Percentiles rank a stretch among this genome's conserved stretches.
These are phyloP conservation scores for Taurulus bubalis DNA, from an alignment of 2,113 vertebrate species.

Conservation along the genomic window DNA sequence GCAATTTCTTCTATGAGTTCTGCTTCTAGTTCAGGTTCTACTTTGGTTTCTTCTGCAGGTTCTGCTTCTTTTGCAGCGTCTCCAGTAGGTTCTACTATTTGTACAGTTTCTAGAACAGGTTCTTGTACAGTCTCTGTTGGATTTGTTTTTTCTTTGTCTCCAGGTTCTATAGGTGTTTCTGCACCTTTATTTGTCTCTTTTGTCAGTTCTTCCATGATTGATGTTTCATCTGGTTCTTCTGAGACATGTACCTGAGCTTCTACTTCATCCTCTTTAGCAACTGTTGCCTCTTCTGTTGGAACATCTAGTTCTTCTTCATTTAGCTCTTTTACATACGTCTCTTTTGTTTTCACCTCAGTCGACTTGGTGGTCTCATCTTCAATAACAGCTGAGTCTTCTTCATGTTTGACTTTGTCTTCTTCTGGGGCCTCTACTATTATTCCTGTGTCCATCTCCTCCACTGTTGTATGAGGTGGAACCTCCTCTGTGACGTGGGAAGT, in stretches of 20 bases:
- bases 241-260: neutral
- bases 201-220: neutral
- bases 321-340: neutral
- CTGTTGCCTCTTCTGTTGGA: neutral
- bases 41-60: neutral
- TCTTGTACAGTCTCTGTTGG: neutral
- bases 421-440: neutral
- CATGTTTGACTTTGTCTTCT: neutral
- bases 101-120: neutral
- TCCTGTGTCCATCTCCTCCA: neutral
- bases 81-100: neutral
- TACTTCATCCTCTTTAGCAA: neutral
- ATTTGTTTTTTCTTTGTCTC: neutral
- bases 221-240: constrained; percentile 1
- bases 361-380: neutral
- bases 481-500: neutral
- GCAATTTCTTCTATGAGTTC: neutral
- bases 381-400: neutral
- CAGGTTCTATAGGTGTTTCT: neutral
- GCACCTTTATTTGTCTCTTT: neutral
- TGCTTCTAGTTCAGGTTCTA: neutral
- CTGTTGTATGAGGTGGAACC: neutral
- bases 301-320: neutral
- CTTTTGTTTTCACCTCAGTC: neutral
- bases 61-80: neutral